Evolutionary conservation across 2,888 invertebrate species (phyloP), one percentile per base, ranked within the genome.

Genomic region (Spilarctia lutea): DNA sequence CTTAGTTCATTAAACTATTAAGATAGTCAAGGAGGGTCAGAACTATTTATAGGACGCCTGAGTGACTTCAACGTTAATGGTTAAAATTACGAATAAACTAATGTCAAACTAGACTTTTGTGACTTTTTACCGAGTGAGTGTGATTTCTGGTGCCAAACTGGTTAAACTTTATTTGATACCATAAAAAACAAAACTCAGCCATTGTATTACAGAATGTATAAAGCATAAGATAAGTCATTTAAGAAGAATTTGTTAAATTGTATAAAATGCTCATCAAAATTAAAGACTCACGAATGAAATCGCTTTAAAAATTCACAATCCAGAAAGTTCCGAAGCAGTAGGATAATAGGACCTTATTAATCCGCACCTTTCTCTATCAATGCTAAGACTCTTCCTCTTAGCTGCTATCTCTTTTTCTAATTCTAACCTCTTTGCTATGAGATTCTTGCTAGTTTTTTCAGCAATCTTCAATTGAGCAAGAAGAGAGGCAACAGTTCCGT

Each of bases 291-390:
- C n/a, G n/a, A n/a, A n/a, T n/a, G n/a, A n/a, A n/a, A n/a, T n/a
- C n/a, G n/a, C n/a, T n/a, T n/a, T 52, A 65, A 73, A 65, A 65
- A 24, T 87, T 83, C 20, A 94, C 83, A 96, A 92, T 42, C 97
- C 97, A 76, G 97, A 96, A 71, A 97, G 91, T 77, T 97, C 96
- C 7, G 96, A 96, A 6, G 97, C 96, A 1, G 97, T 97, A 3
- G 98, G 98, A 90, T 97, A 98, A 85, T 97, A 97, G 0, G 97
- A 97, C 33, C 97, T 94, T 24, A 97, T 93, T 88, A 96, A 94
- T 73, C 96, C 96, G 81, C 97, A 97, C 75, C 97, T 95, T 67
- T 97, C 97, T 82, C 96, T 95, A 85, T 97, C 97, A 77, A 97
- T 97, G 84, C 96, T 97, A 77, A 98, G 90, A 6, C 97, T 96